These are phyloP conservation scores for Excalfactoria chinensis DNA, from an alignment of 2,113 vertebrate genomes.

Conservation along the genomic window DNA sequence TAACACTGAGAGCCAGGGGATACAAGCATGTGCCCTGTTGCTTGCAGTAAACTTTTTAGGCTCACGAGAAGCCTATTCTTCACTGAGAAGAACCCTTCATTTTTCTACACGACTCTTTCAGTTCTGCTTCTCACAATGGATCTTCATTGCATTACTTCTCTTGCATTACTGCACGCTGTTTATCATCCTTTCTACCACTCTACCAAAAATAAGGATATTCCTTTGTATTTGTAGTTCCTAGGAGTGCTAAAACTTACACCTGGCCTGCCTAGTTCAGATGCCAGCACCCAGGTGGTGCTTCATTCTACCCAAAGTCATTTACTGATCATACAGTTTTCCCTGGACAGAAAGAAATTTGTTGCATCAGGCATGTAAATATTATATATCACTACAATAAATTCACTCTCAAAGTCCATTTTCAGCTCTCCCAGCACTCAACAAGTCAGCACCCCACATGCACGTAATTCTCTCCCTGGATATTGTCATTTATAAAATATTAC, in stretches of 20 bases:
- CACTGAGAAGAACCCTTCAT: neutral
- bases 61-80: neutral
- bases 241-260: neutral
- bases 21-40: neutral
- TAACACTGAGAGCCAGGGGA: neutral
- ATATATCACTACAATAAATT: neutral
- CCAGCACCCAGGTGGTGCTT: neutral
- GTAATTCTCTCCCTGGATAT: constrained; percentile 25
- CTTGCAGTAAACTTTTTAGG: neutral
- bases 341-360: neutral
- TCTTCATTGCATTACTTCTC: neutral
- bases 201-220: neutral
- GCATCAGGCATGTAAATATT: neutral
- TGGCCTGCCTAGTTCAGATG: neutral
- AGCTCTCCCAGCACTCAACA: constrained; percentile 32
- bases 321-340: neutral
- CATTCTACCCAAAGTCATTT: neutral
- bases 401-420: neutral
- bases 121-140: neutral
- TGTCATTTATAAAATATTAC: constrained; percentile 41
- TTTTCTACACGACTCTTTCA: neutral
- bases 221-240: neutral
- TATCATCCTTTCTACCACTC: neutral
- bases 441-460: constrained; percentile 29
- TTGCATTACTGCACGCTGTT: neutral